Evolutionary conservation across 2,888 invertebrate species (phyloP), one percentile per base, ranked within the genome.

Genomic region (Clusia tigrina): DNA sequence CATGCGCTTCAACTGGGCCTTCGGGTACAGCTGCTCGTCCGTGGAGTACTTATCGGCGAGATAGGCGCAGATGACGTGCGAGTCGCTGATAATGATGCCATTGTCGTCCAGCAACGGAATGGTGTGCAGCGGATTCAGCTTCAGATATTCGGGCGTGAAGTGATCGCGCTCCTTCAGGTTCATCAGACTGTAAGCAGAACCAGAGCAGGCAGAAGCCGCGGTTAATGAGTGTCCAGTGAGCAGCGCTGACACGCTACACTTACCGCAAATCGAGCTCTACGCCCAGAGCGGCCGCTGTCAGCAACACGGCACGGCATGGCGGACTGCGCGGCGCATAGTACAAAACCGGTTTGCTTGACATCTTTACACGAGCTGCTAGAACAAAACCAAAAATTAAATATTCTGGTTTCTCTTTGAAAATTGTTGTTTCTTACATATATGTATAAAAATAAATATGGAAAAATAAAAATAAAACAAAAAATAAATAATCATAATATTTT

Each of bases 271-370:
- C 90, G 68, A 91, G 76, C 2, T 89, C 86, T 24, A 91, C 80
- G 1, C 87, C 89, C 24, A 91, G 68, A 48, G 88, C 88, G 66
- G 88, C 89, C 6, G 90, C 90, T 0, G 87, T 85, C 61, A 91
- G 78, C 25, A 87, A 83, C 10, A 89, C 90, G 0, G 87, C 82
- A 5, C 90, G 85, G 80, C 89, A 89, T 6, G 91, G 90, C 1
- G 88, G 85, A 71, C 90, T 90, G 74, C 87, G 87, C 15, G 86
- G 85, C 24, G 86, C 73, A 76, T 89, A 87, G 81, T 91, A 91
- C 54, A 90, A 83, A 72, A 81, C 71, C 26, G 83, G 83, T 71
- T 82, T 81, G 10, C 55, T 59, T 26, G 77, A 61, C 81, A 81
- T 80, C 24, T 58, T 63, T 3, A 10, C 18, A 6, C 26, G 25